Conservation (phyloP, 2,113 vertebrate genomes). For the Daphoenositta chrysoptera region DNA sequence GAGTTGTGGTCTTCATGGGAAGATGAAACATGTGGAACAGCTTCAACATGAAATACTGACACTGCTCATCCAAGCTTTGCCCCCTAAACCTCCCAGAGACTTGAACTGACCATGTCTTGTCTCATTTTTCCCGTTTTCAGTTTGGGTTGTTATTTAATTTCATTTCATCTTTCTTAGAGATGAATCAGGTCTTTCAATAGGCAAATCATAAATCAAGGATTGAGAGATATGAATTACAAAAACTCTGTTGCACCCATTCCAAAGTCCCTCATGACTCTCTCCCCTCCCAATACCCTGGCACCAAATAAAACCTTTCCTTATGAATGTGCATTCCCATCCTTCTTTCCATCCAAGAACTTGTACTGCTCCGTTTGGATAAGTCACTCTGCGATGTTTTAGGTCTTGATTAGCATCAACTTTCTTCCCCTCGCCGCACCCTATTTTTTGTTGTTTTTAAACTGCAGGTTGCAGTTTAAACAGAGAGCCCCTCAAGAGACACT, state of each 20-base stretch:
- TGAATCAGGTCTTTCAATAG: background rate
- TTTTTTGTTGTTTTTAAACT: background rate
- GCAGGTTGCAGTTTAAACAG: background rate
- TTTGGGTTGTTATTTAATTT: background rate
- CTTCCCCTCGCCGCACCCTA: fast-evolving
- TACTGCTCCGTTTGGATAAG: background rate
- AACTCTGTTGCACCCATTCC: background rate
- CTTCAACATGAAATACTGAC: background rate
- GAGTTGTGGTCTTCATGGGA: background rate
- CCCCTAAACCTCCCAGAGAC: background rate
- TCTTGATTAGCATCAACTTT: background rate
- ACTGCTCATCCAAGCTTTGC: background rate
- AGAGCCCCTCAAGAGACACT: background rate
- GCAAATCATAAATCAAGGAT: background rate
- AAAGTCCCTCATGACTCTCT: background rate
- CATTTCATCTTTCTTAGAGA: background rate
- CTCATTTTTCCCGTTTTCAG: background rate
- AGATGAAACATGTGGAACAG: background rate
- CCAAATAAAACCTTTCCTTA: background rate
- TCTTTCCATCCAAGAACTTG: background rate
- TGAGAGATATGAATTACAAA: background rate
- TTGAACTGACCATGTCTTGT: background rate
- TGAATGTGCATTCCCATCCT: background rate
- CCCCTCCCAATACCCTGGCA: background rate
- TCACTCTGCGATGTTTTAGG: fast-evolving